Evolutionary conservation across 2,797 vertebrate species (phyloP).

Genomic region (Neoniphon sammara): DNA sequence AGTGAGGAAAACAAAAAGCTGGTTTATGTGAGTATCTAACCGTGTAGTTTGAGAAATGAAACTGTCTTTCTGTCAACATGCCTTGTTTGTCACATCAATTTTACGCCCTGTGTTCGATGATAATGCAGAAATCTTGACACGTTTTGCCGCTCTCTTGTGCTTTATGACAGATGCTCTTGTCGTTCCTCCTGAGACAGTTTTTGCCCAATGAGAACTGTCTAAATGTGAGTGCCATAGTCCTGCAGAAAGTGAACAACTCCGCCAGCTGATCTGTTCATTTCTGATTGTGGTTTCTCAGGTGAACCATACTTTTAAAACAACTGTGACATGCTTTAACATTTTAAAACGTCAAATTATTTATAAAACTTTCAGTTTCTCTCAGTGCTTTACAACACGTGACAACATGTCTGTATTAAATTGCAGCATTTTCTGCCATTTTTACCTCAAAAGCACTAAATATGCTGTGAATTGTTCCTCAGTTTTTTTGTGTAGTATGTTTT

Average conservation of each 20-base stretch:
- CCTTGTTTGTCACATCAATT: not conserved
- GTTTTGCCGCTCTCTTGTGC: not conserved
- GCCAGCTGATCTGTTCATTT: slow-evolving; percentile 54
- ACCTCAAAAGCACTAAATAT: slow-evolving; percentile 53
- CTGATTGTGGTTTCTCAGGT: slow-evolving; percentile 1
- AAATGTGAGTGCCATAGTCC: slow-evolving; percentile 40
- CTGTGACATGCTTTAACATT: slow-evolving; percentile 28
- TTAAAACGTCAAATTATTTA: slow-evolving; percentile 62
- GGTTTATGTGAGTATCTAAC: slow-evolving; percentile 79
- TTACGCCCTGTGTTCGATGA: not conserved
- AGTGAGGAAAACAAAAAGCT: slow-evolving; percentile 82
- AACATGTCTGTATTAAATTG: not conserved
- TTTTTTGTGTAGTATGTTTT: slow-evolving; percentile 16
- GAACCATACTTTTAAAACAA: slow-evolving; percentile 36
- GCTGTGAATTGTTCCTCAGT: slow-evolving; percentile 48
- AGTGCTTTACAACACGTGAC: slow-evolving; percentile 42
- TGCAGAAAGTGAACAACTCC: slow-evolving; percentile 64
- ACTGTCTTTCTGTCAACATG: not conserved
- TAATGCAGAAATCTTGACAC: not conserved
- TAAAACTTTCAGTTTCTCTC: slow-evolving; percentile 46
- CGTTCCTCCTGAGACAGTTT: slow-evolving; percentile 75
- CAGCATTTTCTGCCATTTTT: slow-evolving; percentile 13
- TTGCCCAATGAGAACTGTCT: slow-evolving; percentile 74
- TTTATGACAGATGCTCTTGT: slow-evolving; percentile 76
- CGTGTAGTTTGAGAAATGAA: not conserved